A percentile compares a stretch with the other conserved stretches of the same genome.
These are phyloP conservation scores for Colletes latitarsis DNA, from an alignment of 1,140 invertebrate species.

Conservation along the genomic window DNA sequence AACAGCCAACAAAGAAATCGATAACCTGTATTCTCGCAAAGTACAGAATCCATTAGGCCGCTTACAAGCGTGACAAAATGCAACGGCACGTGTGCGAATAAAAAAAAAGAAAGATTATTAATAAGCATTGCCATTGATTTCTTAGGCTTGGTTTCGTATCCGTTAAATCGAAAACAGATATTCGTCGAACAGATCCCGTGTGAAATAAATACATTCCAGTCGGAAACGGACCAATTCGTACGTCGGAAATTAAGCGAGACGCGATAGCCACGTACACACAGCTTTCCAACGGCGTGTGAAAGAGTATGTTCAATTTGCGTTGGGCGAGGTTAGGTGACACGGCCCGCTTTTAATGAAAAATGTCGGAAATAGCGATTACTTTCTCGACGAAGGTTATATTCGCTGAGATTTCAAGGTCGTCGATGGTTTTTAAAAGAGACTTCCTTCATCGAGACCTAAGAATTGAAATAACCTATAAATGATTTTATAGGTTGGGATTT, in stretches of 20 bases:
- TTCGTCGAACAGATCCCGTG: background rate
- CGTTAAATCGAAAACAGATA: background rate
- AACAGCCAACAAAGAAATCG: conserved; percentile 34
- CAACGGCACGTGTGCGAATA: background rate
- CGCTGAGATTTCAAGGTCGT: too few species aligned
- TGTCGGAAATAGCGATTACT: too few species aligned
- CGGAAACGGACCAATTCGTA: background rate
- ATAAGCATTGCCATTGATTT: conserved; percentile 10
- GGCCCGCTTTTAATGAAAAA: too few species aligned
- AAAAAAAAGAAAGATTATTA: background rate
- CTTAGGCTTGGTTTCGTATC: background rate
- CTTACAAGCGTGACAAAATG: conserved; percentile 16
- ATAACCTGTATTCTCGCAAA: conserved; percentile 41
- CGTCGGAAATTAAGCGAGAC: background rate
- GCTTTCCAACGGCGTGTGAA: too few species aligned
- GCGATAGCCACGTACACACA: background rate
- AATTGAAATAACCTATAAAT: too few species aligned
- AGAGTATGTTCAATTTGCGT: too few species aligned
- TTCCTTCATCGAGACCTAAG: too few species aligned
- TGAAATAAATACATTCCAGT: too few species aligned
- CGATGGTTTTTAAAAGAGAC: too few species aligned
- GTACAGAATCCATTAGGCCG: conserved; percentile 27
- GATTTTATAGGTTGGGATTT: too few species aligned
- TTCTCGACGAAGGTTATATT: too few species aligned
- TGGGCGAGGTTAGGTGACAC: too few species aligned